Conservation (phyloP, 2,888 invertebrate species). For the Yponomeuta evonymella region DNA sequence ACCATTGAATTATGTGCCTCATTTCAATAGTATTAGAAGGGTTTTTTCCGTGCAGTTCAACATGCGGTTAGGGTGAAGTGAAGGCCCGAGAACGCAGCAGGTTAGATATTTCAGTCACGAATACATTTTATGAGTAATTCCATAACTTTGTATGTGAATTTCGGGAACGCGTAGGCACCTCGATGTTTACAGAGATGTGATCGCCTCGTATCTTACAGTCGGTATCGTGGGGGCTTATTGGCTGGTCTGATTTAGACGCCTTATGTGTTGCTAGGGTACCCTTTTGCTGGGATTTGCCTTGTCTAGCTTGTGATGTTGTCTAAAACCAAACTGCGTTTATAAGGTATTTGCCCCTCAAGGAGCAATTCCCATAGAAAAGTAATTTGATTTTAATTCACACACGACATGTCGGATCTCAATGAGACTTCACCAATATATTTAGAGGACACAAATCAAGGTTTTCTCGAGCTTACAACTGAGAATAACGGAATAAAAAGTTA, state of each 20-base stretch:
- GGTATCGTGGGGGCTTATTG: neutral
- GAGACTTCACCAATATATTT: no score
- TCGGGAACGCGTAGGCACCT: conserved; percentile 62
- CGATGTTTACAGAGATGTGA: conserved; percentile 52
- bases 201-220: conserved; percentile 41
- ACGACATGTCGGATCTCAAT: no score
- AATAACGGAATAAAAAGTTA: no score
- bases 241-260: neutral
- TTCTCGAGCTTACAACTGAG: no score
- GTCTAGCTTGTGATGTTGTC: no score
- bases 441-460: no score
- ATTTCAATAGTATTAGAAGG: conserved; percentile 2
- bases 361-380: no score
- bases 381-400: no score
- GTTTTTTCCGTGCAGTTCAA: rapidly evolving
- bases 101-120: conserved; percentile 75
- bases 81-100: conserved; percentile 38
- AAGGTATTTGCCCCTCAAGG: no score
- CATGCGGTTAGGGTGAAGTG: conserved; percentile 26
- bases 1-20: conserved; percentile 25
- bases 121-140: conserved; percentile 76
- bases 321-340: no score
- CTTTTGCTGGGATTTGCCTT: neutral
- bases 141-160: conserved; percentile 76
- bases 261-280: neutral